These are phyloP conservation scores for Lysandra coridon DNA, from an alignment of 2,888 invertebrate species.

Conservation along the genomic window DNA sequence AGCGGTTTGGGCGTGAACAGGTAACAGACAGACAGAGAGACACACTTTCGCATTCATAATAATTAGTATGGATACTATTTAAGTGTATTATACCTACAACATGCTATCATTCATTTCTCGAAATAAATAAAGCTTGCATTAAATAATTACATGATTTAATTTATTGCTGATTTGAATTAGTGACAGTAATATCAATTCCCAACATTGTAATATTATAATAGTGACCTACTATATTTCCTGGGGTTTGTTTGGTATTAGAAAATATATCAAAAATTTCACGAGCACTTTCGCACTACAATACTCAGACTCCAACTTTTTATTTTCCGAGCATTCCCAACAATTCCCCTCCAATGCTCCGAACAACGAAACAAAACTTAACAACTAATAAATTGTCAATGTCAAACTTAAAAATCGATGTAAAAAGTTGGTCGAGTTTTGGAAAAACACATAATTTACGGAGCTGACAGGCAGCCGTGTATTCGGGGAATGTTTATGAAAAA, in stretches of 20 bases:
- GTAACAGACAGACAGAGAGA: no score
- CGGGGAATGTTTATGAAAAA: constrained; percentile 53
- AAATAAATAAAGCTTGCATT: not conserved
- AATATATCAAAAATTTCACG: constrained; percentile 1
- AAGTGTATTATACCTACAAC: not conserved
- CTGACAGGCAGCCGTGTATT: constrained; percentile 46
- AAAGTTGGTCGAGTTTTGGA: constrained; percentile 45
- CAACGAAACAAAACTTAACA: constrained; percentile 38
- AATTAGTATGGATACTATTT: not conserved
- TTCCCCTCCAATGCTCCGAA: constrained; percentile 28
- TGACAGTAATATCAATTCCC: no score
- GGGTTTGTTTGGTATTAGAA: not conserved
- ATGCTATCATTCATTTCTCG: not conserved
- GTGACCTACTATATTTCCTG: not conserved
- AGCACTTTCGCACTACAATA: not conserved
- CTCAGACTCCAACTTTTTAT: not conserved
- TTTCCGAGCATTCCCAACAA: not conserved
- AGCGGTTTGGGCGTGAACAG: no score
- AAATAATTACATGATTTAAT: no score
- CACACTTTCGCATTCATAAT: no score
- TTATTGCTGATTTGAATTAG: no score
- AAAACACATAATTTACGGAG: constrained; percentile 53
- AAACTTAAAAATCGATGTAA: constrained; percentile 46
- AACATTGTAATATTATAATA: not conserved
- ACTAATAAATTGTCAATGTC: constrained; percentile 47